Percentiles rank a stretch among this genome's conserved stretches.
Conservation (phyloP, 2,888 invertebrate species). For the Atrina japonica region DNA sequence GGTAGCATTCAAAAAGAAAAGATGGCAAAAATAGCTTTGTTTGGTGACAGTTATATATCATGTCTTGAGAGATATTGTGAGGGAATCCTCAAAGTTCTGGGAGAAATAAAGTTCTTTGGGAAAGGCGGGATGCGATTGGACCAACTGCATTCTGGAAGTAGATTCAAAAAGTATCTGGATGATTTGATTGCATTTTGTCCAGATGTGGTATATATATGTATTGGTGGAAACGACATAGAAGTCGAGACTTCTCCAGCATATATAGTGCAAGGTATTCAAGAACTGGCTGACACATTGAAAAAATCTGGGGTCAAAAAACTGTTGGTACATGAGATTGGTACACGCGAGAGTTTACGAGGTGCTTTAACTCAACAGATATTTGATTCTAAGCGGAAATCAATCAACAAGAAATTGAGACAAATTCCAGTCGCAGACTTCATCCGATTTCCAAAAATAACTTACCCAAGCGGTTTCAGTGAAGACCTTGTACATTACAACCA, state of each 20-base stretch:
- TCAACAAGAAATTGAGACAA: constrained; percentile 3
- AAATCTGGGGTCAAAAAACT: background rate
- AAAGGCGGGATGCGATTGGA: constrained; percentile 11
- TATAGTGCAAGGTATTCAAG: background rate
- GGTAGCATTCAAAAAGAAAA: no score
- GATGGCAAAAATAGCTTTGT: constrained; percentile 9
- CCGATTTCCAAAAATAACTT: constrained; percentile 2
- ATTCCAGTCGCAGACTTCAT: no score
- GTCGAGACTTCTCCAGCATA: background rate
- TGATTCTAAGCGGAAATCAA: constrained; percentile 4
- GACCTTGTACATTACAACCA: constrained; percentile 1
- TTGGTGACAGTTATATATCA: no score
- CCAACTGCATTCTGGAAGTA: background rate
- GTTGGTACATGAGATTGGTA: background rate
- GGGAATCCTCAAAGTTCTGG: background rate
- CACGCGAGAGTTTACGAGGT: background rate
- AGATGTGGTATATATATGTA: background rate
- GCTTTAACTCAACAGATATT: background rate
- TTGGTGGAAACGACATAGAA: constrained; percentile 6
- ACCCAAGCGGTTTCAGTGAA: background rate
- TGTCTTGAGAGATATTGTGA: constrained; percentile 6
- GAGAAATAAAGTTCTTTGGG: background rate
- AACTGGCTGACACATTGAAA: background rate
- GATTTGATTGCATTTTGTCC: constrained; percentile 1
- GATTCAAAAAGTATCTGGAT: background rate